Base-by-base conservation (phyloP, 2,888 invertebrate genomes). In the Rhagonycha fulva region DNA sequence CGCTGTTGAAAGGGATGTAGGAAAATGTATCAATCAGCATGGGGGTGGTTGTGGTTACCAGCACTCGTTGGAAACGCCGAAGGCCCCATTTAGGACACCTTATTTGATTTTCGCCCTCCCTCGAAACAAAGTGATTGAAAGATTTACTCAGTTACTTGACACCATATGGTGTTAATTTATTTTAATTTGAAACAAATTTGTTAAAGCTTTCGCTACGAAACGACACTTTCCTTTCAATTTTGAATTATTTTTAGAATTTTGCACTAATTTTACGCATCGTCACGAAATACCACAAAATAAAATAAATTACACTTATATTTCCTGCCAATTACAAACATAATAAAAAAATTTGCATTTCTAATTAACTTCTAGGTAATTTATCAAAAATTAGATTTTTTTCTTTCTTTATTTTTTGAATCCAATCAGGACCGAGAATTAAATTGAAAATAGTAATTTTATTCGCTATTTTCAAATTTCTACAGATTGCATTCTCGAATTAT, bases 71-170 rank as follows among this genome's bases (percentile, higher is more conserved):
- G 79, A 80, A 76, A 79, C 79, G 82, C 81, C 81, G 76, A 75
- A 76, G 81, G 82, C 78, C 78, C 81, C 82, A 82, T 83, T 83
- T 82, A 82, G 79, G 74, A 77, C 80, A 80, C 81, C 83, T 83
- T 82, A 83, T 83, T 83, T 80, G 82, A 82, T 83, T 83, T 82
- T 80, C 81, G 78, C 79, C 78, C 80, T 81, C 77, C 77, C 81
- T 75, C 74, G 72, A 77, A 77, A 78, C 76, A 78, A 78, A 78
- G 78, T 80, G 79, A 80, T 81, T 80, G 80, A 81, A 81, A 80
- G 78, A 77, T 78, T 80, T 80, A 81, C 80, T 79, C 77, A 76
- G 75, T 81, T 80, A 81, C 71, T 75, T 77, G 62, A 70, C 73
- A 72, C 75, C 78, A 78, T 78, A 78, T 76, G 78, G 76, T 78